Percentiles rank a stretch among this genome's conserved stretches.
Evolutionary conservation across 2,113 vertebrate species (phyloP).

Genomic region (Xenopus tropicalis): DNA sequence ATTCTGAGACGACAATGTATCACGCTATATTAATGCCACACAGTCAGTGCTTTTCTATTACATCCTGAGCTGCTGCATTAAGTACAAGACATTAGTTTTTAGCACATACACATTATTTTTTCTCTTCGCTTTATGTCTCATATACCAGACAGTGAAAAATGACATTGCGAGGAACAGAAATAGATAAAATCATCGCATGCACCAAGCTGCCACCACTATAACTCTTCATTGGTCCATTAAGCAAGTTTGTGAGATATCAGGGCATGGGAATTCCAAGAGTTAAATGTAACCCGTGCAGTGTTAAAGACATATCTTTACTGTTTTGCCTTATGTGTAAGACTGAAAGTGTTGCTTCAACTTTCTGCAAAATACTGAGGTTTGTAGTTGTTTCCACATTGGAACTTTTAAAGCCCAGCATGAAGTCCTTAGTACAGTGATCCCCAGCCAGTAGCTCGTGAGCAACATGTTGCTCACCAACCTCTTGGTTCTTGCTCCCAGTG

Average conservation of each 20-base stretch:
- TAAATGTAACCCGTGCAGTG: neutral
- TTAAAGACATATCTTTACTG: too few species aligned
- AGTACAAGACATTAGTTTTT: conserved; percentile 44
- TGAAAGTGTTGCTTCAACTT: too few species aligned
- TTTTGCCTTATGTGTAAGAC: too few species aligned
- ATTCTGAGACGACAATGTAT: conserved; percentile 31
- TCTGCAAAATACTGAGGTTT: too few species aligned
- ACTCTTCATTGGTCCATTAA: neutral
- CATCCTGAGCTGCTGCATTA: conserved; percentile 44
- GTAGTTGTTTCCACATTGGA: too few species aligned
- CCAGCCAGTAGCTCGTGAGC: too few species aligned
- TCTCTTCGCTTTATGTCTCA: conserved; percentile 42
- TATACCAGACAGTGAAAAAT: conserved; percentile 41
- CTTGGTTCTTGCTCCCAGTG: too few species aligned
- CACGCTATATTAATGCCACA: conserved; percentile 44
- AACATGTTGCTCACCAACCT: too few species aligned
- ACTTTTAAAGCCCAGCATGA: too few species aligned
- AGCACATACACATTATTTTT: conserved; percentile 44
- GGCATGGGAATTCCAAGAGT: neutral
- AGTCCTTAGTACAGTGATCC: too few species aligned
- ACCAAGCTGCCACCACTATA: conserved; percentile 13
- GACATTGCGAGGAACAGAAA: conserved; percentile 15
- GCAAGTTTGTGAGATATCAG: neutral
- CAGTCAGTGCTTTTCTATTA: conserved; percentile 44
- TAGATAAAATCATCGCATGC: conserved; percentile 22